Evolutionary conservation across 2,888 invertebrate genomes (phyloP).

Genomic region (Carterocephalus palaemon): DNA sequence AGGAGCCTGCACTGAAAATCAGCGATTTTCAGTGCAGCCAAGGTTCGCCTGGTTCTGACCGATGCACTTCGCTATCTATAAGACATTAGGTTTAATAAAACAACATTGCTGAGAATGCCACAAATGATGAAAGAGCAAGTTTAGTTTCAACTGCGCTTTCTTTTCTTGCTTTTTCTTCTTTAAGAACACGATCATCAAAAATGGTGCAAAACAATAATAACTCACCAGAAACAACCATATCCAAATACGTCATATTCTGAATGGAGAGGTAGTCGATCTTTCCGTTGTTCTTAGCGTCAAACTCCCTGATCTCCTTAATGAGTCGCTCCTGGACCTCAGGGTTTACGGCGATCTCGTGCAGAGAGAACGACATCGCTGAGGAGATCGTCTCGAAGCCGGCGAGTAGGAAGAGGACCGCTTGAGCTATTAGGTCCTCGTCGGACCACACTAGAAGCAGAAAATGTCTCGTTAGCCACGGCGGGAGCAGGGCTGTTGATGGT

Average conservation of each 20-base stretch:
- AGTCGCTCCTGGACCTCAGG: conserved; percentile 72
- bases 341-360: conserved; percentile 74
- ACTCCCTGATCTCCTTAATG: conserved; percentile 66
- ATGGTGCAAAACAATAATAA: neutral
- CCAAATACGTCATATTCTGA: conserved; percentile 73
- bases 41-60: too few species aligned
- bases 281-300: conserved; percentile 46
- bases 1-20: too few species aligned
- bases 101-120: too few species aligned
- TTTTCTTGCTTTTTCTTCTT: too few species aligned
- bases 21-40: too few species aligned
- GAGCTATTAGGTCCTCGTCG: conserved; percentile 52
- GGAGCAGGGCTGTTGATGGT: too few species aligned
- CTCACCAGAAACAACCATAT: conserved; percentile 73
- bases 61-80: too few species aligned
- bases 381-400: conserved; percentile 69
- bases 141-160: neutral
- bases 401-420: conserved; percentile 66
- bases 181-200: too few species aligned
- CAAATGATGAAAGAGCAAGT: too few species aligned
- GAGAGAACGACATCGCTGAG: conserved; percentile 56
- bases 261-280: conserved; percentile 61
- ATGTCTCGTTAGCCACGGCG: too few species aligned
- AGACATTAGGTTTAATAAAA: too few species aligned
- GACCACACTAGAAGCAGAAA: conserved; percentile 39